A percentile compares a stretch with the other conserved stretches of the same genome.
Conservation (phyloP, 2,113 vertebrate species). For the Chloroceryle aenea region DNA sequence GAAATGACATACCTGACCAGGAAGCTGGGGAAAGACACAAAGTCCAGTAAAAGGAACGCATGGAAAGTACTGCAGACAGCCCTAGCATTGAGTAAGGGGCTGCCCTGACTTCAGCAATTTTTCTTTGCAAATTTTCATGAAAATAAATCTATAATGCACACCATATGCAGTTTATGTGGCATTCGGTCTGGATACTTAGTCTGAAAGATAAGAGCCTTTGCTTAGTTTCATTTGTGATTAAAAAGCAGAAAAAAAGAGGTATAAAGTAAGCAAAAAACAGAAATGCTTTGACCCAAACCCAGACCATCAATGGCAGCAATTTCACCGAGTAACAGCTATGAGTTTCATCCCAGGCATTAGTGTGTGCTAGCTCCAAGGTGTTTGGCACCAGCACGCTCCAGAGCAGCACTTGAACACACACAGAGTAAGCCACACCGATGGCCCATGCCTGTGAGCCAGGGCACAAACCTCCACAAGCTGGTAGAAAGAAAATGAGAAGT, state of each 20-base stretch:
- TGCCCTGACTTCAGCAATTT: slow-evolving; percentile 19
- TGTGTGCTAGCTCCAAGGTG: accelerated
- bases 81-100: neutral
- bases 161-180: neutral
- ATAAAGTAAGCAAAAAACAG: neutral
- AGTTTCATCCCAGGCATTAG: neutral
- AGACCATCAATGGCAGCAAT: neutral
- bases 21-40: neutral
- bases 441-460: accelerated
- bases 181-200: neutral
- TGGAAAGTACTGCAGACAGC: neutral
- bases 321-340: neutral
- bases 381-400: neutral
- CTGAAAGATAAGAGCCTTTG: neutral
- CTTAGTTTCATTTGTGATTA: neutral
- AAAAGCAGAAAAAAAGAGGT: neutral
- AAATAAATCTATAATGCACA: slow-evolving; percentile 1
- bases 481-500: neutral
- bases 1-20: neutral
- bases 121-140: neutral
- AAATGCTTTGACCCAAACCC: neutral
- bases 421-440: accelerated
- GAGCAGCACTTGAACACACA: neutral
- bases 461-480: neutral
- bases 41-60: neutral